phyloP scores from a whole-genome alignment of 2,888 invertebrate species.

The Nysson spinosus region DNA sequence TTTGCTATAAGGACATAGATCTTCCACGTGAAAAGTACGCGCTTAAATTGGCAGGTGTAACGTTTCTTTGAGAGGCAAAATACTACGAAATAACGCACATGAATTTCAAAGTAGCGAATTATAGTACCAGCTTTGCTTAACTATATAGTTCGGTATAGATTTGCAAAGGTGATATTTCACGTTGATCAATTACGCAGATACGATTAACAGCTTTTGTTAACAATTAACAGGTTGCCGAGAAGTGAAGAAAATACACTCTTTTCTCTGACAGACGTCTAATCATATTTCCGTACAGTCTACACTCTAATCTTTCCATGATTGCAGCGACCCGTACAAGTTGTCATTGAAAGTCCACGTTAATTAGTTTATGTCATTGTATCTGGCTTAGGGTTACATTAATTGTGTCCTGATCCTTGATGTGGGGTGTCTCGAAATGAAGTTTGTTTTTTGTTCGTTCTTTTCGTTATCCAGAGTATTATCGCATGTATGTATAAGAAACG shows the following conservation, averaged over 20 bases:
- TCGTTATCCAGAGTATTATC: conserved; percentile 29
- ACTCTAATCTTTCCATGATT: conserved; percentile 19
- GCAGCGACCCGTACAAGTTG: conserved; percentile 2
- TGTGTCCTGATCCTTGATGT: conserved; percentile 19
- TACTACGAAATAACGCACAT: conserved; percentile 33
- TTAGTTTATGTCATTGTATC: conserved; percentile 19
- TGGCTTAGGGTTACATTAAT: conserved; percentile 32
- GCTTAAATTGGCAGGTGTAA: not conserved
- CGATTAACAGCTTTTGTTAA: conserved; percentile 25
- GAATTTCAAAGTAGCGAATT: conserved; percentile 23
- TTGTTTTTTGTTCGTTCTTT: conserved; percentile 2
- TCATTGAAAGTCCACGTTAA: conserved; percentile 7
- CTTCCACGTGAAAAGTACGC: conserved; percentile 2
- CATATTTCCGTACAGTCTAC: conserved; percentile 16
- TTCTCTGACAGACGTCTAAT: conserved; percentile 19
- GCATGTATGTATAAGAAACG: conserved; percentile 16
- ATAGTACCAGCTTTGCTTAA: conserved; percentile 56
- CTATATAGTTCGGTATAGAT: conserved; percentile 63
- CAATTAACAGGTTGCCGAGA: conserved; percentile 16
- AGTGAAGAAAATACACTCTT: conserved; percentile 26
- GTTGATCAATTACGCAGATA: conserved; percentile 9
- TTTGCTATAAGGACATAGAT: too few species aligned
- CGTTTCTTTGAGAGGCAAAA: conserved; percentile 20
- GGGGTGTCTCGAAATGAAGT: conserved; percentile 39
- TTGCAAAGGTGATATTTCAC: conserved; percentile 50